Percentiles rank a stretch among this genome's conserved stretches.
Conservation (phyloP, 37 sponge, comb jelly and placozoan species). For the Geodia barretti region DNA sequence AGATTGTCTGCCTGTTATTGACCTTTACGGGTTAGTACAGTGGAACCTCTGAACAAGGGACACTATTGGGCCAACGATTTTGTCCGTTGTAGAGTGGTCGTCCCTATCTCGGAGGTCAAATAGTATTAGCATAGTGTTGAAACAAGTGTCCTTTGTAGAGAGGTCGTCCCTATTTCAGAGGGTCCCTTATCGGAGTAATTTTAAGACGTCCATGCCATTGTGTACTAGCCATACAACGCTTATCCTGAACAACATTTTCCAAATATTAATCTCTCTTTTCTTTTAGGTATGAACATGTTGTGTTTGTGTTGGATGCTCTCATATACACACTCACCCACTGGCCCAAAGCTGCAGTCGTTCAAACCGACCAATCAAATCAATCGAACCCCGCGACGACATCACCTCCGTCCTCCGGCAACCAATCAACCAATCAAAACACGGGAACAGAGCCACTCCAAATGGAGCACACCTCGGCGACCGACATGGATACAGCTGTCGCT, state of each 20-base stretch:
- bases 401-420: background rate
- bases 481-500: background rate
- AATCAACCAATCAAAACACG: background rate
- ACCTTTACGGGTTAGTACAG: conserved; percentile 70
- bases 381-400: no score
- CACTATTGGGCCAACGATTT: no score
- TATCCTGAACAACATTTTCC: no score
- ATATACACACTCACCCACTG: conserved; percentile 70
- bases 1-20: conserved; percentile 64
- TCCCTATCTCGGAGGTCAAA: background rate
- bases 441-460: background rate
- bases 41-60: no score
- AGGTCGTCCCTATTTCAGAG: background rate
- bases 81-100: background rate
- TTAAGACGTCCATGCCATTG: no score
- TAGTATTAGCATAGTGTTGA: no score
- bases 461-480: background rate
- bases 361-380: background rate
- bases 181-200: no score
- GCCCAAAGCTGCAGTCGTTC: conserved; percentile 40
- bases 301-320: conserved; percentile 75
- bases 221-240: no score
- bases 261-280: no score
- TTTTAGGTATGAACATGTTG: conserved; percentile 92
- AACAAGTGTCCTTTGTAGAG: background rate